Percentiles rank a stretch among this genome's conserved stretches.
These are phyloP conservation scores for Hermetia illucens DNA, from an alignment of 1,140 invertebrate genomes.

Conservation along the genomic window DNA sequence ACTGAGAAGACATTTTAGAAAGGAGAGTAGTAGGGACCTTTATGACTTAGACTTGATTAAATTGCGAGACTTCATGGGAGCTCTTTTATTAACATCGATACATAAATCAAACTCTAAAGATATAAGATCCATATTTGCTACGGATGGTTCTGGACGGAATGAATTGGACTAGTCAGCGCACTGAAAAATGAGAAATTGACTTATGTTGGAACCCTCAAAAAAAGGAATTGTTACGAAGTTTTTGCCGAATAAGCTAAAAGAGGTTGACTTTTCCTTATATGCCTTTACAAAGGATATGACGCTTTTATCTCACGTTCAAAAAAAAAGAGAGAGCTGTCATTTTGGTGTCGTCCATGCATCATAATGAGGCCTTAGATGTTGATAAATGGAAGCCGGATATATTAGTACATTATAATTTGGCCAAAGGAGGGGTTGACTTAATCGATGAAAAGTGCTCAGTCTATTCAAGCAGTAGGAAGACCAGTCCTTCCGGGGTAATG, in stretches of 20 bases:
- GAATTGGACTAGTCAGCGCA: slow-evolving; percentile 19
- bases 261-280: too few species aligned
- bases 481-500: too few species aligned
- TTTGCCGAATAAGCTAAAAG: too few species aligned
- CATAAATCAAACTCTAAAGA: slow-evolving; percentile 16
- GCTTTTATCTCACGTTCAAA: slow-evolving; percentile 11
- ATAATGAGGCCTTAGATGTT: slow-evolving; percentile 10
- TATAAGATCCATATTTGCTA: slow-evolving; percentile 12
- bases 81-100: too few species aligned
- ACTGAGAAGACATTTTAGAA: too few species aligned
- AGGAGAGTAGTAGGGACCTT: too few species aligned
- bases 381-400: slow-evolving; percentile 22
- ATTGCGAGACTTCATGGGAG: too few species aligned
- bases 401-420: slow-evolving; percentile 25
- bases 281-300: slow-evolving; percentile 13
- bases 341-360: slow-evolving; percentile 13
- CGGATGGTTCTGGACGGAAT: slow-evolving; percentile 18
- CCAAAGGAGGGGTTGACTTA: slow-evolving; percentile 33
- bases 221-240: too few species aligned
- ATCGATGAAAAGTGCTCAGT: slow-evolving; percentile 17
- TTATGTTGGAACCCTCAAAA: slow-evolving; percentile 32
- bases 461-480: slow-evolving; percentile 8
- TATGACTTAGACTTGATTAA: too few species aligned
- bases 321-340: slow-evolving; percentile 7
- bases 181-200: slow-evolving; percentile 21